Evolutionary conservation across 2,888 invertebrate species (phyloP).

Genomic region (Carterocephalus palaemon): DNA sequence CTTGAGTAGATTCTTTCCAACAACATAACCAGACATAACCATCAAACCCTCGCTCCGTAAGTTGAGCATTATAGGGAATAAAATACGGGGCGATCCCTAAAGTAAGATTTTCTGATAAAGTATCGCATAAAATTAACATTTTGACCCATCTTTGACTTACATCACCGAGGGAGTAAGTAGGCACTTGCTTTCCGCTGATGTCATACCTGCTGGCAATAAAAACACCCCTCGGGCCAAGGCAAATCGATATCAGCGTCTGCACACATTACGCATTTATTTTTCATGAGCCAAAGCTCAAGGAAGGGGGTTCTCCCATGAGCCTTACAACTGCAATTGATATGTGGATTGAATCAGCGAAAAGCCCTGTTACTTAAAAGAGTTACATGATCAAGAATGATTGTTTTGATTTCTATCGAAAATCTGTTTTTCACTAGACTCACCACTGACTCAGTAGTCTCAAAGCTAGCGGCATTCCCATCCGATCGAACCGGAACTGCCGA

Average conservation of each 20-base stretch:
- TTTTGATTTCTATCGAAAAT: too few relatives aligned
- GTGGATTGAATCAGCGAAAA: too few relatives aligned
- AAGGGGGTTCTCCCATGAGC: too few relatives aligned
- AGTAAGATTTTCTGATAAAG: conserved; percentile 9
- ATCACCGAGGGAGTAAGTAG: conserved; percentile 15
- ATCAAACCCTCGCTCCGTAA: background rate
- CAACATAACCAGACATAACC: background rate
- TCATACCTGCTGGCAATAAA: conserved; percentile 52
- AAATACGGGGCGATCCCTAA: conserved; percentile 9
- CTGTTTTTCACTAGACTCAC: too few relatives aligned
- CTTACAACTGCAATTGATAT: too few relatives aligned
- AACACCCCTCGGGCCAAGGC: conserved; percentile 52
- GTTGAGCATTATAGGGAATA: background rate
- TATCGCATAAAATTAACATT: conserved; percentile 22
- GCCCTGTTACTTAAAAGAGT: too few relatives aligned
- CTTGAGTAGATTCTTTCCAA: background rate
- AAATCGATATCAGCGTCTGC: conserved; percentile 56
- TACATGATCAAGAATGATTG: too few relatives aligned
- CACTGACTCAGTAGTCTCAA: too few relatives aligned
- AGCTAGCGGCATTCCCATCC: too few relatives aligned
- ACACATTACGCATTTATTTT: conserved; percentile 70
- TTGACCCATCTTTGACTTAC: conserved; percentile 21
- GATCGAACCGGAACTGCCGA: too few relatives aligned
- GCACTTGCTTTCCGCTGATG: conserved; percentile 45
- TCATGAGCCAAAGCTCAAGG: too few relatives aligned